phyloP scores from a whole-genome alignment of 2,797 vertebrate species.

The Molossus alvarezi region DNA sequence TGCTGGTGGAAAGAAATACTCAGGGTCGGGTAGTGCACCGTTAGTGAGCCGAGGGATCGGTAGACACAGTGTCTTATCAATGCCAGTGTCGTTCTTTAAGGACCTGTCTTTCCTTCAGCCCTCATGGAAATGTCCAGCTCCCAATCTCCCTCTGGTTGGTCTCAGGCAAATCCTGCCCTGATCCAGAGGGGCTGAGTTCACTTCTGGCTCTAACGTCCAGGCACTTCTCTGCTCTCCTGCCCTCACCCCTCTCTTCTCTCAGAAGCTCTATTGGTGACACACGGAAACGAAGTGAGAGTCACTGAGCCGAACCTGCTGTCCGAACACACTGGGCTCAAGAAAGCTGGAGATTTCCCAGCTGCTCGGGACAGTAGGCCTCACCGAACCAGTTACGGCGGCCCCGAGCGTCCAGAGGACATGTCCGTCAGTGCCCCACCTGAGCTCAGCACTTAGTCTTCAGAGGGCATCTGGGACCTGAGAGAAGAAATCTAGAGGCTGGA shows the following conservation, averaged over 20 bases:
- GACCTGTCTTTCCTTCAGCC: neutral
- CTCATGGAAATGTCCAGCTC: neutral
- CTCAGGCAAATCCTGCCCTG: neutral
- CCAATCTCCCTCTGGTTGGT: neutral
- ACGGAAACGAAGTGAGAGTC: neutral
- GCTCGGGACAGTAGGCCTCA: neutral
- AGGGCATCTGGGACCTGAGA: neutral
- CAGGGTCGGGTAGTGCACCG: neutral
- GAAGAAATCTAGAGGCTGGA: constrained; percentile 34
- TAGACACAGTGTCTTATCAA: neutral
- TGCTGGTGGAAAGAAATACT: neutral
- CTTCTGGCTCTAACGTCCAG: neutral
- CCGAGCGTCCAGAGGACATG: neutral
- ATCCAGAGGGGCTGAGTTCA: neutral
- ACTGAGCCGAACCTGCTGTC: neutral
- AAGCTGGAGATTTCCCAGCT: neutral
- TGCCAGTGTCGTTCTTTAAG: neutral
- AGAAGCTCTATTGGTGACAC: neutral
- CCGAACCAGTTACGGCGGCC: neutral
- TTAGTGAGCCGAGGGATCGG: neutral
- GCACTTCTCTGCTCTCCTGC: neutral
- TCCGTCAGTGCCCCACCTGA: neutral
- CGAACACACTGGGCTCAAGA: neutral
- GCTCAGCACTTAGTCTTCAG: neutral
- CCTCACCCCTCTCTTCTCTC: neutral